Conservation (phyloP, 1,140 invertebrate species). For the Drosophila elegans region DNA sequence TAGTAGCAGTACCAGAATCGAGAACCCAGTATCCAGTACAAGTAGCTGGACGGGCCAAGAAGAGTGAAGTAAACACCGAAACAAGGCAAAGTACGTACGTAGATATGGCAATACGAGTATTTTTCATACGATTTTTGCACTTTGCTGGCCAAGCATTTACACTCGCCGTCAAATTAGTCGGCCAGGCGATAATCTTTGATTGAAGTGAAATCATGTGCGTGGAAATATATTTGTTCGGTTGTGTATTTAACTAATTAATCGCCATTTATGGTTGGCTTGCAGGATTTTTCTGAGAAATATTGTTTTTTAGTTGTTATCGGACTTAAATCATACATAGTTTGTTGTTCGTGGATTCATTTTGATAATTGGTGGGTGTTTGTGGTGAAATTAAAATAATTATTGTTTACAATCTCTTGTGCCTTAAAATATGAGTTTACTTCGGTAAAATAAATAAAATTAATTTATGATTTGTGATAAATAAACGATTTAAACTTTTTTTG, state of each 20-base stretch:
- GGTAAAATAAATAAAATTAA: not conserved
- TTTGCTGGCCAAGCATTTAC: conserved; percentile 57
- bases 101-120: conserved; percentile 68
- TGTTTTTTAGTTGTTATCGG: not conserved
- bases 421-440: not conserved
- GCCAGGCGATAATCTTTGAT: conserved; percentile 17
- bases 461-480: not conserved
- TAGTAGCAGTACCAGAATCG: conserved; percentile 10
- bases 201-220: conserved; percentile 16
- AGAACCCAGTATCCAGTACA: conserved; percentile 18
- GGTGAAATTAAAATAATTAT: not conserved
- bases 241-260: conserved; percentile 17
- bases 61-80: conserved; percentile 33
- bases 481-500: too few relatives aligned
- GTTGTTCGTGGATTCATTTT: not conserved
- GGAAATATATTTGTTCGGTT: conserved; percentile 3
- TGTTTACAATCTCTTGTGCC: not conserved
- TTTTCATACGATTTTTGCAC: conserved; percentile 72
- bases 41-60: conserved; percentile 14
- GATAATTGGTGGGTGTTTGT: not conserved
- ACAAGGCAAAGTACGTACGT: conserved; percentile 70
- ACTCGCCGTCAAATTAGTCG: conserved; percentile 65
- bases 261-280: not conserved
- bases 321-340: not conserved
- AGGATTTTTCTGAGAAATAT: not conserved